Conservation (phyloP, 2,797 vertebrate species). For the Pangasius mekongensis region DNA sequence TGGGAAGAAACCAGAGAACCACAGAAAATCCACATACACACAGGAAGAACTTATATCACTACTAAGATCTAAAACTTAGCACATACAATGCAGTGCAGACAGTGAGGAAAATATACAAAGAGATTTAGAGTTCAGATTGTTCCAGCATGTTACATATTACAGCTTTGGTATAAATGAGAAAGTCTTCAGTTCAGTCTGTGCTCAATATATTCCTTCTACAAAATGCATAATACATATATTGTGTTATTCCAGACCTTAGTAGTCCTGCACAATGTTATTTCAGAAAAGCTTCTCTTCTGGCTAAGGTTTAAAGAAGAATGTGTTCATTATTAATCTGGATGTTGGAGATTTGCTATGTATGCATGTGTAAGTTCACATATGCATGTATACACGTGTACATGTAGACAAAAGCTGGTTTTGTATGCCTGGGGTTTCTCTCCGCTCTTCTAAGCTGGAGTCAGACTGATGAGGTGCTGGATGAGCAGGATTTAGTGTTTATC, state of each 20-base stretch:
- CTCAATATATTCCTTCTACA: background rate
- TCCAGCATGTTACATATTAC: background rate
- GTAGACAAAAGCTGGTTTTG: conserved; percentile 22
- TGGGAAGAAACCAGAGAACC: background rate
- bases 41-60: background rate
- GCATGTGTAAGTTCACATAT: background rate
- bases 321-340: conserved; percentile 28
- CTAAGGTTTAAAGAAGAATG: conserved; percentile 20
- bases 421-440: conserved; percentile 20
- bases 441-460: conserved; percentile 46
- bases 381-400: background rate
- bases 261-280: background rate
- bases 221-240: background rate
- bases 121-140: background rate
- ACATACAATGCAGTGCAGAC: background rate
- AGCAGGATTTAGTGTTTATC: conserved; percentile 55
- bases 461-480: conserved; percentile 57
- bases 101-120: background rate
- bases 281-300: background rate
- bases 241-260: conserved; percentile 9
- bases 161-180: background rate
- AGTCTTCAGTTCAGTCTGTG: background rate
- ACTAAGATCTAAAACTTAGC: background rate
- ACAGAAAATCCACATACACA: background rate
- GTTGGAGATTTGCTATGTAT: conserved; percentile 12